Evolutionary conservation across 1,140 invertebrate species (phyloP), one percentile per base, ranked within the genome.

Genomic region (Pomacea maculata): DNA sequence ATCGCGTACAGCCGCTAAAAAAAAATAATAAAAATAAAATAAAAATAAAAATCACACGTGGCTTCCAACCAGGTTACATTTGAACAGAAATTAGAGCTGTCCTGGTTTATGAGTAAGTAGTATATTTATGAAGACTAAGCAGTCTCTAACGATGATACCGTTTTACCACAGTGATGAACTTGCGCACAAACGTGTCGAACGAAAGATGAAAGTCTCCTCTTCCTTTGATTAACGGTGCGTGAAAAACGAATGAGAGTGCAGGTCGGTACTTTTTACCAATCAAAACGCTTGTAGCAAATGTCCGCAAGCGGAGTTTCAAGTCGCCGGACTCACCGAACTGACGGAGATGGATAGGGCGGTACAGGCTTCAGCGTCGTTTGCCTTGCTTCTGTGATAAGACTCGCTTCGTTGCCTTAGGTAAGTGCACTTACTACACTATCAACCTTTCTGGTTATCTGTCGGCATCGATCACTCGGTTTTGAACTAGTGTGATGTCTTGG

Each of bases 141-240:
- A 57, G 25, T 25, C 73, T 55, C 15, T 52, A 75, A 75, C 1
- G 54, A 57, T 21, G 57, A 75, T 3, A 75, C 21, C 3, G 8
- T 75, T 75, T 17, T 57, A 52, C 17, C 45, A n/a, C 17, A 52
- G 73, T 75, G 73, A 75, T 75, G 52, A n/a, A 55, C 21, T 55
- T 52, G 73, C 54, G 73, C 54, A 75, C 73, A 75, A 75, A 25
- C 57, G 73, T 57, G 52, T 21, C 17, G 73, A 55, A 75, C 29
- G 29, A 55, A 75, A 75, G 73, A 75, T 75, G 57, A 75, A 73
- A 75, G 73, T 57, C 15, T 14, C 54, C 54, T 11, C 17, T 7
- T 54, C 52, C 73, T 75, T 75, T 75, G 73, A 75, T 75, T 54
- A 57, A 19, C 57, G 8, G 25, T 4, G 73, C 73, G 73, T 75